Percentiles rank a stretch among this genome's conserved stretches.
Evolutionary conservation across 2,113 vertebrate genomes (phyloP).

Genomic region (Engraulis encrasicolus): DNA sequence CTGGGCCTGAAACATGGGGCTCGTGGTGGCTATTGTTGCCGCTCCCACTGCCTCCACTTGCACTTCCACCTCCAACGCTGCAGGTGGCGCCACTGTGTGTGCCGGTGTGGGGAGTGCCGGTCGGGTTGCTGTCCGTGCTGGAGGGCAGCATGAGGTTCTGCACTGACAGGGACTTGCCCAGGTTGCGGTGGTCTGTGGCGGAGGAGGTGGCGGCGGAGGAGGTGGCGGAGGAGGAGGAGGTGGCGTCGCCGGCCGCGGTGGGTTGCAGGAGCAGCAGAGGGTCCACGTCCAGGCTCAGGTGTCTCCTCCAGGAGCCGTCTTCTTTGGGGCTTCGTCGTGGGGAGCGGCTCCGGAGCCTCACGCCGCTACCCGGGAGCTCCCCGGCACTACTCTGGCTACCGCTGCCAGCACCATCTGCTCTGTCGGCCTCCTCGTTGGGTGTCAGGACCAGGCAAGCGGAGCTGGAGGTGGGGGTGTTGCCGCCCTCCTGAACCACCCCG

Average conservation of each 20-base stretch:
- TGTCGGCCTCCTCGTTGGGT: constrained; percentile 50
- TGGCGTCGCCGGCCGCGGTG: constrained; percentile 61
- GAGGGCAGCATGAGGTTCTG: constrained; percentile 87
- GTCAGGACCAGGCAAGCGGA: constrained; percentile 70
- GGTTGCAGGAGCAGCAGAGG: constrained; percentile 84
- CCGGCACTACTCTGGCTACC: constrained; percentile 34
- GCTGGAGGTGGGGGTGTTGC: too few species aligned
- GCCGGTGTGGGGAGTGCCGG: constrained; percentile 70
- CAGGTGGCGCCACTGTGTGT: too few species aligned
- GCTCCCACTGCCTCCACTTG: neutral
- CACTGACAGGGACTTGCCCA: constrained; percentile 90
- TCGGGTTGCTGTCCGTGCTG: constrained; percentile 78
- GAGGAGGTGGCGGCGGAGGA: too few species aligned
- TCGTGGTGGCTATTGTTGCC: constrained; percentile 83
- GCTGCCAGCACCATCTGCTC: constrained; percentile 46
- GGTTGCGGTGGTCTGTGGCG: constrained; percentile 68
- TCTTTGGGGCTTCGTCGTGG: constrained; percentile 76
- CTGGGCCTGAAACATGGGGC: constrained; percentile 75
- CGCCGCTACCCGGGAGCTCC: constrained; percentile 42
- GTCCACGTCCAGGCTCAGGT: constrained; percentile 87
- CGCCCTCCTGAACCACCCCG: constrained; percentile 74
- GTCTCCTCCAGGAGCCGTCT: constrained; percentile 86
- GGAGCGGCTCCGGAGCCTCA: constrained; percentile 70
- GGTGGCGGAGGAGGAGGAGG: too few species aligned
- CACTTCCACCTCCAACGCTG: too few species aligned